Evolutionary conservation across 2,888 invertebrate species (phyloP), one percentile per base, ranked within the genome.

Genomic region (Argyra leucocephala): DNA sequence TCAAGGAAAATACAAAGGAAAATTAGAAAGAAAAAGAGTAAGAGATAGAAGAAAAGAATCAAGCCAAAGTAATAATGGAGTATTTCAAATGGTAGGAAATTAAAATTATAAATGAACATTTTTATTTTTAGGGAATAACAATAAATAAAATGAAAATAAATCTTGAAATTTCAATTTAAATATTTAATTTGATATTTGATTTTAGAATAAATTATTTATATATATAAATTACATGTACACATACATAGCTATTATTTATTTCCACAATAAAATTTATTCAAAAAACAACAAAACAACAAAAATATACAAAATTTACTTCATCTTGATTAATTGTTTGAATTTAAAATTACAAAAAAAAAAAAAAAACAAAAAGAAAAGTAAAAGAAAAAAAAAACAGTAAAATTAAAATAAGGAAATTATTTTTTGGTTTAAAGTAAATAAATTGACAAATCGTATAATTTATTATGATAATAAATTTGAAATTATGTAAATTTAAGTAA

Each of bases 311-410:
- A 18, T 48, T 31, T 48, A 18, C 18, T 48, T 18, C 48, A 18
- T n/a, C 18, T 48, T 48, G 48, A 48, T 48, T 48, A 48, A 48
- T 48, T 48, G 48, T 48, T 48, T 48, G 48, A 48, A 48, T 48
- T 48, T 48, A 48, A 48, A 48, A 48, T 48, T 48, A 48, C 12
- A 48, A 37, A 6, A 26, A 7, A 31, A 48, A 48, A 37, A 37
- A 37, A 37, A 37, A 37, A 15, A 37, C 37, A 37, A 26, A 6
- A 26, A 9, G 5, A 6, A 37, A 37, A 37, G 37, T 7, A 7
- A 37, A 37, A 37, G 37, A 37, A 15, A 37, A 37, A 10, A 9
- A 9, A 4, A 31, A 31, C 7, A 10, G 31, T 7, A 31, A 31
- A 31, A 31, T 31, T n/a, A n/a, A 48, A 15, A 48, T 48, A 48